Base-by-base conservation (phyloP, 2,888 invertebrate genomes). In the Caenorhabditis sp. region DNA sequence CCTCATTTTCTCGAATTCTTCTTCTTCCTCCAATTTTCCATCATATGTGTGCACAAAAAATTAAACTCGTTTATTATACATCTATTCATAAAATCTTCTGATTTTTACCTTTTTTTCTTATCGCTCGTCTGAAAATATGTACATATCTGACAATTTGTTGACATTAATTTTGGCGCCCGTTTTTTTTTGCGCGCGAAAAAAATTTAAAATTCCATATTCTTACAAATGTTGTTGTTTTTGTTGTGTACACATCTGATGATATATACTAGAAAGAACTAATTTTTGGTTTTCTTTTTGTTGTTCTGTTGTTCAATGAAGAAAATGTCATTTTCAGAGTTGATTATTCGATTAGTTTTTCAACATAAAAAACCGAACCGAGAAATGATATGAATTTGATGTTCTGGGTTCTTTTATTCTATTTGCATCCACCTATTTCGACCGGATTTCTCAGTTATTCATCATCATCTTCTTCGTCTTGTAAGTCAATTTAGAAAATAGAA, bases 381-480 rank as follows among this genome's bases (percentile, higher is more conserved):
- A 43, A 43, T 43, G 43, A 43, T 43, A 43, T 43, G 43, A 43
- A 43, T 43, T 43, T 51, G 51, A 23, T 51, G 21, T 23, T 51
- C 21, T 51, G 19, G 51, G n/a, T 51, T n/a, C 43, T 69, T 5
- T 51, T 61, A 2, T 31, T 66, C 62, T 62, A 43, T 50, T 58
- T 66, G 14, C 69, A 65, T 31, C 69, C 64, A n/a, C 69, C 69
- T 0, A 36, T 31, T n/a, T 10, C 49, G 27, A n/a, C 51, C 26
- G 66, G 58, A 58, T 70, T 23, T 17, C 3, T 23, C 21, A 43
- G 12, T 17, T 23, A 51, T 51, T n/a, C 19, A 21, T 23, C 21
- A 51, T 51, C 21, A 23, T n/a, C 23, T n/a, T n/a, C n/a, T n/a
- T n/a, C n/a, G 5, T 8, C 19, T 6, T 10, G 23, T 23, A 12